Conservation (phyloP, 37 sponge, comb jelly and placozoan genomes). For the Agelas oroides region DNA sequence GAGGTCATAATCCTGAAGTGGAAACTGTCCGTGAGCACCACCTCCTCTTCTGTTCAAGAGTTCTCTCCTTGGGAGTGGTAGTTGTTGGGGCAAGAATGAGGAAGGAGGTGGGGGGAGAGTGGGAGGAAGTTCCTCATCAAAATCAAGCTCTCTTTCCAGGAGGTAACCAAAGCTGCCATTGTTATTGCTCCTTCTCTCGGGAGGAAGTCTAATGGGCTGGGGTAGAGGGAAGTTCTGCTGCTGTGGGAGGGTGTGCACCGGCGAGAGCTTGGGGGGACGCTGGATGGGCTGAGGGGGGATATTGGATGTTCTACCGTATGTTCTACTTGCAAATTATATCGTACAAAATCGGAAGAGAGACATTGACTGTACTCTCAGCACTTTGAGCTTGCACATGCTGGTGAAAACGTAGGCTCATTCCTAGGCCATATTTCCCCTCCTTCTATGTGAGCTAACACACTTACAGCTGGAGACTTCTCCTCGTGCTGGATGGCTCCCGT, state of each 20-base stretch:
- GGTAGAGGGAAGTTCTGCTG: slow-evolving; percentile 3
- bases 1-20: background rate
- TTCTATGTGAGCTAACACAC: too few species aligned
- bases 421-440: too few species aligned
- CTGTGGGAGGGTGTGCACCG: background rate
- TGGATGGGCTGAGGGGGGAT: background rate
- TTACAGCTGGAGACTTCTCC: background rate
- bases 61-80: background rate
- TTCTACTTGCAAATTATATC: too few species aligned
- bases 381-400: too few species aligned
- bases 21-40: background rate
- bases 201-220: background rate
- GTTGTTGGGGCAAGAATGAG: background rate
- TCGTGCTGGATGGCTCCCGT: slow-evolving; percentile 17
- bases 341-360: too few species aligned
- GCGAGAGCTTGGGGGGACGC: background rate
- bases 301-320: too few species aligned
- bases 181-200: background rate
- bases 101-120: background rate
- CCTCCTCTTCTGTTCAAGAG: background rate
- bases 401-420: too few species aligned
- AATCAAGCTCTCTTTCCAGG: slow-evolving; percentile 38
- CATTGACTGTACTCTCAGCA: too few species aligned
- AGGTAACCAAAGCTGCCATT: slow-evolving; percentile 5
- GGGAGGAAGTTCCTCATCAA: slow-evolving; percentile 15